These are phyloP conservation scores for Nezara viridula DNA, from an alignment of 2,888 invertebrate species.

Conservation along the genomic window DNA sequence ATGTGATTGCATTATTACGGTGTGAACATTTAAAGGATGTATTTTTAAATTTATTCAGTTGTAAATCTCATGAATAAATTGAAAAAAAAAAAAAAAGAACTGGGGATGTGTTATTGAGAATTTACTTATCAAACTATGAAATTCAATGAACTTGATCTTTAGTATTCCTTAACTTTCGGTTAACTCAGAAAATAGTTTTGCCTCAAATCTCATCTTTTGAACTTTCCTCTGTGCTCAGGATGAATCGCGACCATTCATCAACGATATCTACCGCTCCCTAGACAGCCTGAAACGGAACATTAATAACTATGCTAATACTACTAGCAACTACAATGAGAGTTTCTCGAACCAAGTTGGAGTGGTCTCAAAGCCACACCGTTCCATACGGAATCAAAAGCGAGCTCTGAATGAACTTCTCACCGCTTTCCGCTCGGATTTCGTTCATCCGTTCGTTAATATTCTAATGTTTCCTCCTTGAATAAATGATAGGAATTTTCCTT, in stretches of 20 bases:
- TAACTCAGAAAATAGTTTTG: too few relatives aligned
- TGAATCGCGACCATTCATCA: background rate
- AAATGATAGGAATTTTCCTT: background rate
- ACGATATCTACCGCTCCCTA: background rate
- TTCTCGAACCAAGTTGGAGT: background rate
- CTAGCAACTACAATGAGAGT: background rate
- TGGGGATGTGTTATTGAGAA: too few relatives aligned
- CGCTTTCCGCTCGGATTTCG: background rate
- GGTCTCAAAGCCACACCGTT: background rate
- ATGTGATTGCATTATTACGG: too few relatives aligned
- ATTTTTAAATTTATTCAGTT: too few relatives aligned
- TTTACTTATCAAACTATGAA: too few relatives aligned
- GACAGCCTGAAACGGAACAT: background rate
- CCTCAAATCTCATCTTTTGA: background rate
- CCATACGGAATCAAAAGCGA: conserved; percentile 1
- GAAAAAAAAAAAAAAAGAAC: too few relatives aligned
- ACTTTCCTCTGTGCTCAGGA: background rate
- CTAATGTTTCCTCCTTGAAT: background rate
- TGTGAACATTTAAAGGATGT: too few relatives aligned
- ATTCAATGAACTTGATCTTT: too few relatives aligned
- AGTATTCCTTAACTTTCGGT: too few relatives aligned
- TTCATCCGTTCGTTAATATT: background rate
- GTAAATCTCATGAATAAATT: too few relatives aligned
- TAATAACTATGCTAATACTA: background rate
- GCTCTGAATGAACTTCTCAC: too few relatives aligned